Conservation (phyloP, 2,113 vertebrate species). For the Ursus arctos region DNA sequence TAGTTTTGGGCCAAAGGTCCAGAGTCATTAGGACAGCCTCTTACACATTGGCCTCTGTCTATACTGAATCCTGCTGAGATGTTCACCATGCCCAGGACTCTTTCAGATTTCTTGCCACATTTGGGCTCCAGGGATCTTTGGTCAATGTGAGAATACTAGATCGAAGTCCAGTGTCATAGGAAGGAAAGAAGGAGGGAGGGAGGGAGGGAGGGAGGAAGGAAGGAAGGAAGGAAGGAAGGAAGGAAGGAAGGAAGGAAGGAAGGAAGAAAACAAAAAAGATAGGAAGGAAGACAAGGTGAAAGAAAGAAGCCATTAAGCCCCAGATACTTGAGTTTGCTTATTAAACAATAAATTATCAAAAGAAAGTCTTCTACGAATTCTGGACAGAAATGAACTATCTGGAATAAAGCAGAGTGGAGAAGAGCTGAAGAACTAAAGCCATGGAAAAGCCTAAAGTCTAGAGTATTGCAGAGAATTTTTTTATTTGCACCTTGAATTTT, state of each 20-base stretch:
- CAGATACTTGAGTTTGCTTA: not conserved
- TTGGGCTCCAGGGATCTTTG: not conserved
- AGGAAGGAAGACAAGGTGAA: not conserved
- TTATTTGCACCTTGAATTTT: constrained; percentile 39
- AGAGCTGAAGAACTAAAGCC: not conserved
- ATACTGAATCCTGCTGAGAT: not conserved
- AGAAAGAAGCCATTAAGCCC: not conserved
- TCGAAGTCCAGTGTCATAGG: not conserved
- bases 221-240: not conserved
- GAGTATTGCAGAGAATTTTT: not conserved
- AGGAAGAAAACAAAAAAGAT: not conserved
- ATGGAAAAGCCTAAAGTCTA: not conserved
- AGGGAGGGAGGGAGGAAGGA: not conserved
- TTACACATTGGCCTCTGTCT: not conserved
- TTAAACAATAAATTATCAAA: not conserved
- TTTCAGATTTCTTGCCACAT: not conserved
- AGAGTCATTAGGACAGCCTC: not conserved
- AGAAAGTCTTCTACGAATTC: not conserved
- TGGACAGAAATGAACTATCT: constrained; percentile 41
- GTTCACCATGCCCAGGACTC: not conserved
- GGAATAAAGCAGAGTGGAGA: not conserved
- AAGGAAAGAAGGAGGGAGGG: not conserved
- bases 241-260: not conserved
- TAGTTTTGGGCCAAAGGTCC: not conserved
- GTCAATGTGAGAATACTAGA: not conserved